phyloP scores from a whole-genome alignment of 2,113 vertebrate genomes.

The Dunckerocampus dactyliophorus region DNA sequence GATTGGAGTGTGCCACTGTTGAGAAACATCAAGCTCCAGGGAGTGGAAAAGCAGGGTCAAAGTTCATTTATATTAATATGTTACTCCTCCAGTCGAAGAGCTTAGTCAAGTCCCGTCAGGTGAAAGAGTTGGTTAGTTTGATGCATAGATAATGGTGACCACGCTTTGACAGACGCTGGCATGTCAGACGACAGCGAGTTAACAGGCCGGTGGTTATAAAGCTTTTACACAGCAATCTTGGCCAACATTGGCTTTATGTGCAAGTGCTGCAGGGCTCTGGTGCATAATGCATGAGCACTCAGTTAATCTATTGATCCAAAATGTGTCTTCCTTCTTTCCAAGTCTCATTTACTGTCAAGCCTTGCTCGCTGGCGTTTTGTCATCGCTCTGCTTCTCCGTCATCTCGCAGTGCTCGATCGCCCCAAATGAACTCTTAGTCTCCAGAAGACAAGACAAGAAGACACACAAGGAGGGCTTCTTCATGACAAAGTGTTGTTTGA shows the following conservation, averaged over 20 bases:
- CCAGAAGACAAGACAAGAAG: background rate
- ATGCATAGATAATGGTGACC: no score
- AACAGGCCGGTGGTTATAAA: conserved; percentile 74
- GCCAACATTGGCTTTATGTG: conserved; percentile 74
- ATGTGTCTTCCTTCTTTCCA: conserved; percentile 65
- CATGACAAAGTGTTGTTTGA: background rate
- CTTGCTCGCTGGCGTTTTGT: conserved; percentile 44
- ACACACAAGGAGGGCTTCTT: background rate
- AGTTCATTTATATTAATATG: background rate
- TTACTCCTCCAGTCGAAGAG: no score
- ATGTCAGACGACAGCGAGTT: conserved; percentile 42
- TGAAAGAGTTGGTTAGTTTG: no score
- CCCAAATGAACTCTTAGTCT: no score
- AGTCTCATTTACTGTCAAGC: conserved; percentile 60
- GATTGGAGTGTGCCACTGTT: background rate
- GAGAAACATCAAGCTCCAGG: background rate
- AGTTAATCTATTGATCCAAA: conserved; percentile 81
- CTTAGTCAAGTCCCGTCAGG: no score
- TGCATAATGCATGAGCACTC: conserved; percentile 81
- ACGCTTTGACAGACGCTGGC: no score
- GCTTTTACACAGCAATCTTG: conserved; percentile 76
- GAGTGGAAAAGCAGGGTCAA: conserved; percentile 14
- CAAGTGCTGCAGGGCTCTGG: conserved; percentile 74
- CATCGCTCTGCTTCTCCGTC: conserved; percentile 17
- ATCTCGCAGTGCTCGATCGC: no score